Conservation (phyloP, 2,113 vertebrate genomes). For the Ictalurus punctatus region DNA sequence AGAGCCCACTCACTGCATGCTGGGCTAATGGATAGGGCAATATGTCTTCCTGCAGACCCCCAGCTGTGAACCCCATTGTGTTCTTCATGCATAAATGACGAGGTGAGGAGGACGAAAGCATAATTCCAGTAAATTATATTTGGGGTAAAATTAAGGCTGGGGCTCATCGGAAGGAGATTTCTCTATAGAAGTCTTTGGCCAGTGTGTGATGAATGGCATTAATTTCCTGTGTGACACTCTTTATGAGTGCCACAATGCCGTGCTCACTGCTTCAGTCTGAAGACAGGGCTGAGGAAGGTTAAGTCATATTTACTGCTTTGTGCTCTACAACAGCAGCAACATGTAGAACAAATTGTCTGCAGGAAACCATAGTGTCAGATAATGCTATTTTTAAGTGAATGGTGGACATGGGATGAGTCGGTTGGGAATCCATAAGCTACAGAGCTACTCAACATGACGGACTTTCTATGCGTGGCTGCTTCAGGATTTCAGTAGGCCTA, state of each 20-base stretch:
- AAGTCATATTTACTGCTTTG: constrained; percentile 56
- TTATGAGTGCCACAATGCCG: constrained; percentile 65
- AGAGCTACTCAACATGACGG: constrained; percentile 13
- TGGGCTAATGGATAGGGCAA: constrained; percentile 28
- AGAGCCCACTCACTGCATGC: constrained; percentile 2
- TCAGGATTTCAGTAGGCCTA: constrained; percentile 22
- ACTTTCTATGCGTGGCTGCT: constrained; percentile 21
- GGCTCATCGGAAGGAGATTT: constrained; percentile 40
- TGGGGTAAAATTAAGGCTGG: constrained; percentile 47
- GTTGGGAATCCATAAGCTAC: neutral
- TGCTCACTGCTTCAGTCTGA: constrained; percentile 41
- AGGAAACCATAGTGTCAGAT: constrained; percentile 53
- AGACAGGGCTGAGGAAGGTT: constrained; percentile 43
- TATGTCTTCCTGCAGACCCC: constrained; percentile 46
- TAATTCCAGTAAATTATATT: constrained; percentile 48
- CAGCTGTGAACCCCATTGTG: constrained; percentile 28
- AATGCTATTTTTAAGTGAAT: constrained; percentile 43
- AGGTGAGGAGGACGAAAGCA: constrained; percentile 15
- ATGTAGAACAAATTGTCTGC: constrained; percentile 69
- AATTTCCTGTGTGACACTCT: constrained; percentile 76
- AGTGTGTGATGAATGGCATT: constrained; percentile 77
- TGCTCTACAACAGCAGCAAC: constrained; percentile 53
- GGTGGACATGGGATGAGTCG: constrained; percentile 30
- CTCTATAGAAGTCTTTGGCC: constrained; percentile 56
- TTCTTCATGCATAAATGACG: constrained; percentile 18